phyloP scores from a whole-genome alignment of 2,888 invertebrate species.

The Conus canariensis region DNA sequence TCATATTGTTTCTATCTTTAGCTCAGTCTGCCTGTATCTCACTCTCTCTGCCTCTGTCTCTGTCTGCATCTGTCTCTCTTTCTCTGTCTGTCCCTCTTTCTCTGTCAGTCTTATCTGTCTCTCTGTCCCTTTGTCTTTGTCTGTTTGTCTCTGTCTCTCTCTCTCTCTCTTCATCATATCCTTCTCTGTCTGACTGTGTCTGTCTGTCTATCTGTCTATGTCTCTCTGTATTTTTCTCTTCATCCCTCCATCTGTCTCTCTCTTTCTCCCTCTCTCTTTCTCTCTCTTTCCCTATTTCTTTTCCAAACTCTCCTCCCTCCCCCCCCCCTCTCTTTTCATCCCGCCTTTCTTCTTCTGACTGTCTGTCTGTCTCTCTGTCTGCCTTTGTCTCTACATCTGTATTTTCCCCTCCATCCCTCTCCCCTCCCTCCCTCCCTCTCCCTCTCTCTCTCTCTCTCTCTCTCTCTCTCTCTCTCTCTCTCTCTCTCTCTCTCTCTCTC shows the following conservation, averaged over 20 bases:
- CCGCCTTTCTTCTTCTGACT: neutral
- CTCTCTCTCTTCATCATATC: neutral
- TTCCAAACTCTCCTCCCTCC: neutral
- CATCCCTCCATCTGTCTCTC: neutral
- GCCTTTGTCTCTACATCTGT: neutral
- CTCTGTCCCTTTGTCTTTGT: neutral
- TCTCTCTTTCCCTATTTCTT: neutral
- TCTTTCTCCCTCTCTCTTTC: neutral
- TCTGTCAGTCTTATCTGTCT: neutral
- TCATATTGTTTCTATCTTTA: neutral
- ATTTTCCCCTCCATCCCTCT: neutral
- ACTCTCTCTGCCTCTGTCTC: neutral
- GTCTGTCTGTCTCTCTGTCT: constrained; percentile 8
- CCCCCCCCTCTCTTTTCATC: neutral
- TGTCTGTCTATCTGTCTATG: neutral
- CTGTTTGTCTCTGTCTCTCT: neutral
- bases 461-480: neutral
- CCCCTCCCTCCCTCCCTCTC: neutral
- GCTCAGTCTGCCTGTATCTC: neutral
- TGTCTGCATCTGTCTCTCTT: neutral
- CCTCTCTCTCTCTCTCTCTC: neutral
- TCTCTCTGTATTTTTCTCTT: neutral
- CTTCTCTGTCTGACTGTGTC: neutral
- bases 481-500: too few relatives aligned
- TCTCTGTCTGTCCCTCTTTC: neutral